phyloP scores from a whole-genome alignment of 2,797 vertebrate genomes.

The Rallus crepitans region DNA sequence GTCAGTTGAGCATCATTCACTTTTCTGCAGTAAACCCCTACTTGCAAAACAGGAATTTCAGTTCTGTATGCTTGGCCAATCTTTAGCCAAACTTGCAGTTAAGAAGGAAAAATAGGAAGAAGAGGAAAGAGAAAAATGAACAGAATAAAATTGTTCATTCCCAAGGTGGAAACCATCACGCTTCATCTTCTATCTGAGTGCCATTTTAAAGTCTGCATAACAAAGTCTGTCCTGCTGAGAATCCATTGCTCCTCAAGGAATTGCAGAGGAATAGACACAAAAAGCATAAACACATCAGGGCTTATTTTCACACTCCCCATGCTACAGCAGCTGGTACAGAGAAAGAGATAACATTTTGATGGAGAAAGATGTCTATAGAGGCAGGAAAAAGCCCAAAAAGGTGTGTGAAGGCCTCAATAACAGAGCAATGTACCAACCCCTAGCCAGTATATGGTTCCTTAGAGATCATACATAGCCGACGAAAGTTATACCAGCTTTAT shows the following conservation, averaged over 20 bases:
- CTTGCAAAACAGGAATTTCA: neutral
- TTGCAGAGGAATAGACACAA: neutral
- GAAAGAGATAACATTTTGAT: neutral
- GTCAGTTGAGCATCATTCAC: neutral
- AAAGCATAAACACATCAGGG: neutral
- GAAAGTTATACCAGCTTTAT: neutral
- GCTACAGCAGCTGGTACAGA: neutral
- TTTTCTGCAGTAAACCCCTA: neutral
- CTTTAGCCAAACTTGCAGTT: neutral
- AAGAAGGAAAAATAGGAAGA: neutral
- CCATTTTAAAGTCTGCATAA: neutral
- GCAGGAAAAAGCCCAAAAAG: neutral
- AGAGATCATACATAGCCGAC: neutral
- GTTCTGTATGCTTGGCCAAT: neutral
- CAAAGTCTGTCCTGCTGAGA: neutral
- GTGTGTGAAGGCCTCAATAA: neutral
- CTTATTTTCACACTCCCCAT: neutral
- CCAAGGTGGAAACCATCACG: neutral
- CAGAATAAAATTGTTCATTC: neutral
- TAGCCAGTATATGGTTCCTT: neutral
- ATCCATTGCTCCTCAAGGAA: neutral
- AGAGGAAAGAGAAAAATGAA: neutral
- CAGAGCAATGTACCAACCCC: rapidly evolving
- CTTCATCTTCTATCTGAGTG: neutral
- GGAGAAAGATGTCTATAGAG: neutral